Evolutionary conservation across 2,113 vertebrate species (phyloP).

Genomic region (Equus quagga): DNA sequence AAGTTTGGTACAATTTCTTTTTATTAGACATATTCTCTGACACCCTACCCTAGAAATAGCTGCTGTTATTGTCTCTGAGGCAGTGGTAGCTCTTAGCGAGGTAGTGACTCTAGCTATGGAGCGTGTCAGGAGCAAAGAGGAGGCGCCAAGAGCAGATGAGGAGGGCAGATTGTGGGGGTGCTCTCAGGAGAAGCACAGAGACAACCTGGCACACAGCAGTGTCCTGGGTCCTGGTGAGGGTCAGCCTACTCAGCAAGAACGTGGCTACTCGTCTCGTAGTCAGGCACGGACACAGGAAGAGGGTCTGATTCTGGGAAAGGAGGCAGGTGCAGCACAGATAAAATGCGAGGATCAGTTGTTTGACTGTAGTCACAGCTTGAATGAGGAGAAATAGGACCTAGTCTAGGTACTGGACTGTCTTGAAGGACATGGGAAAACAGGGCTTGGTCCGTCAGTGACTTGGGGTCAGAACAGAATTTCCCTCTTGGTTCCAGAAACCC

Average conservation of each 20-base stretch:
- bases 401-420: neutral
- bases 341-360: neutral
- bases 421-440: neutral
- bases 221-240: neutral
- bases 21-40: neutral
- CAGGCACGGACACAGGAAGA: neutral
- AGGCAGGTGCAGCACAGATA: neutral
- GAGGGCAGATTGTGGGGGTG: neutral
- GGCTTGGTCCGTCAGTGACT: neutral
- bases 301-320: neutral
- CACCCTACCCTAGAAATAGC: neutral
- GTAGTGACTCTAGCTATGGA: neutral
- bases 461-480: neutral
- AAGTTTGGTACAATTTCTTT: neutral
- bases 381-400: neutral
- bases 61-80: neutral
- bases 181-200: neutral
- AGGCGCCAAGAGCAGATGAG: neutral
- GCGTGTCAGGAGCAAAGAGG: neutral
- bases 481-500: neutral
- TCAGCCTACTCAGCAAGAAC: neutral
- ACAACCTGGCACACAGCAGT: neutral
- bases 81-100: neutral
- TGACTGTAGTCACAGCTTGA: neutral
- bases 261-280: too few species aligned